phyloP scores from a whole-genome alignment of 2,113 vertebrate species.

The Tursiops truncatus region DNA sequence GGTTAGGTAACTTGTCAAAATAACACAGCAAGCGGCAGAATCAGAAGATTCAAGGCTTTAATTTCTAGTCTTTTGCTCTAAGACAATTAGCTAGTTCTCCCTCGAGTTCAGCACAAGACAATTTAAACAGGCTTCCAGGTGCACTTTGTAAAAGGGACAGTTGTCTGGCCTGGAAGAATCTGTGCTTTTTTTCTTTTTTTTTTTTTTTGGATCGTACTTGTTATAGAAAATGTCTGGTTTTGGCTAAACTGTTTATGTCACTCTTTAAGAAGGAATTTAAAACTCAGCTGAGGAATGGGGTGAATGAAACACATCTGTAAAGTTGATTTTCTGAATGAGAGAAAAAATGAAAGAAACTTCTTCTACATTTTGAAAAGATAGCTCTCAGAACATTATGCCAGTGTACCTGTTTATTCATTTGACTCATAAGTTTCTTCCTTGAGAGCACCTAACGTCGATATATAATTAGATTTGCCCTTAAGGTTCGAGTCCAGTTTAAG shows the following conservation, averaged over 20 bases:
- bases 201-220: neutral
- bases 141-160: neutral
- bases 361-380: neutral
- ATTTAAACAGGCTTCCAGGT: conserved; percentile 33
- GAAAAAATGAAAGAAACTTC: neutral
- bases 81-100: conserved; percentile 44
- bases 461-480: conserved; percentile 26
- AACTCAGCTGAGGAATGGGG: neutral
- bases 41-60: conserved; percentile 31
- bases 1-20: conserved; percentile 63
- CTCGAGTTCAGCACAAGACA: neutral
- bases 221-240: conserved; percentile 45
- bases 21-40: conserved; percentile 27
- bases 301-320: neutral
- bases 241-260: neutral
- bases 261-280: conserved; percentile 43
- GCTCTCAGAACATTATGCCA: neutral
- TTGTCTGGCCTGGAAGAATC: conserved; percentile 38
- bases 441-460: neutral
- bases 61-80: conserved; percentile 51
- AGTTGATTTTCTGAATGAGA: conserved; percentile 35
- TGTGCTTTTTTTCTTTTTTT: neutral
- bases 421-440: conserved; percentile 7
- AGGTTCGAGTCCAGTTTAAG: neutral
- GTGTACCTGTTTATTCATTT: conserved; percentile 31